A percentile compares a stretch with the other conserved stretches of the same genome.
Evolutionary conservation across 1,140 invertebrate genomes (phyloP).

Genomic region (Chionoecetes opilio): DNA sequence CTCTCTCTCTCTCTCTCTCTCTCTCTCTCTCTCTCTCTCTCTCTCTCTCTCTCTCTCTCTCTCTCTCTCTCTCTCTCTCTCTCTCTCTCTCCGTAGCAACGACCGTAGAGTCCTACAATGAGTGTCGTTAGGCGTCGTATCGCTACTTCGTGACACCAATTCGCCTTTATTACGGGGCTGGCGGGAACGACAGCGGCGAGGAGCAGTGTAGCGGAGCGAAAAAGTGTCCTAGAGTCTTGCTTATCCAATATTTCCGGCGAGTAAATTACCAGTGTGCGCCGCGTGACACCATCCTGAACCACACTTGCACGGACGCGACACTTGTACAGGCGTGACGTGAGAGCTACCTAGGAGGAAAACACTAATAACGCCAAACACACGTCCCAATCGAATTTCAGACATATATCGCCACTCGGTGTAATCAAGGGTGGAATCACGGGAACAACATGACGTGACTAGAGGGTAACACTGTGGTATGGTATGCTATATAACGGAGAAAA

Average conservation of each 20-base stretch:
- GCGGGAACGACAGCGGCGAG: neutral
- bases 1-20: too few relatives aligned
- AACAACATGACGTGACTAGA: too few relatives aligned
- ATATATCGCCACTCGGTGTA: too few relatives aligned
- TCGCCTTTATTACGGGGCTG: neutral
- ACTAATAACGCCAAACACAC: neutral
- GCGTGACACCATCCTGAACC: neutral
- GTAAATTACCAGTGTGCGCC: neutral
- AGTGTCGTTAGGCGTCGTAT: slow-evolving; percentile 16
- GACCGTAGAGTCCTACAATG: neutral
- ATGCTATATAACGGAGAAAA: too few relatives aligned
- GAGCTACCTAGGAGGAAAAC: neutral
- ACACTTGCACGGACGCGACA: too few relatives aligned
- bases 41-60: too few relatives aligned
- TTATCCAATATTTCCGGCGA: slow-evolving; percentile 3
- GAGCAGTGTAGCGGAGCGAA: slow-evolving; percentile 1
- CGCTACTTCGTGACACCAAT: neutral
- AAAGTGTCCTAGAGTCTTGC: neutral
- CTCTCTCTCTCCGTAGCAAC: too few relatives aligned
- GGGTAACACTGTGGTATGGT: too few relatives aligned
- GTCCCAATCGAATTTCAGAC: neutral
- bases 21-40: too few relatives aligned
- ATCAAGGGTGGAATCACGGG: too few relatives aligned
- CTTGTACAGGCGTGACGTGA: neutral
- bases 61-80: too few relatives aligned